Evolutionary conservation across 2,888 invertebrate species (phyloP), one percentile per base, ranked within the genome.

Genomic region (Adineta ricciae): DNA sequence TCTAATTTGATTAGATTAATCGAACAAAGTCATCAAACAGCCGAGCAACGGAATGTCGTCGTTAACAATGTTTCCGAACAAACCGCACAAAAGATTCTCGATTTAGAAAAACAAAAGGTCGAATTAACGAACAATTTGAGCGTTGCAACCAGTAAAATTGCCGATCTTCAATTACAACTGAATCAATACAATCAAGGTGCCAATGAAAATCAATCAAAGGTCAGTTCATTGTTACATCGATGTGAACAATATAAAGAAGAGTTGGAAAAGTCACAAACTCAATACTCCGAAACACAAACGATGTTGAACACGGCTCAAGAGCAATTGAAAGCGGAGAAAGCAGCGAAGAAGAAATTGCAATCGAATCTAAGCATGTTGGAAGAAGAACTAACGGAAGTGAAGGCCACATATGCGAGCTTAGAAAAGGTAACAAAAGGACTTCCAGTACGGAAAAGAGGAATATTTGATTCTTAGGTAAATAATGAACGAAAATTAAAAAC

Each of bases 51-150:
- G 73, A 90, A 89, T 87, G 89, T 89, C 84, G 88, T 89, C 1
- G 88, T 89, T 84, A 88, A 89, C 64, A 86, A 86, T 46, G 88
- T 88, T 46, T 89, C 90, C 19, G 87, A 88, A 50, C 88, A 89
- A 86, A 88, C 88, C 19, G 89, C 90, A 87, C 87, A 88, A 24
- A 88, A 87, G 86, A 88, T 90, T 7, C 88, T 90, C 16, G 85
- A 88, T 36, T 87, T 90, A 41, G 90, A 90, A 86, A 89, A 90
- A 84, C 90, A 90, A 52, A 90, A 90, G 89, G 90, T 78, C 24
- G 78, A 78, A 78, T 41, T 78, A 78, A 78, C 78, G 24, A 78
- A 78, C n/a, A 78, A 38, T 41, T 78, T 78, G n/a, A 41, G 41
- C 14, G n/a, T 41, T 41, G 38, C 78, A 41, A 78, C 78, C 24